These are phyloP conservation scores for Callyntrura sp. DNA, from an alignment of 2,888 invertebrate genomes.

Conservation along the genomic window DNA sequence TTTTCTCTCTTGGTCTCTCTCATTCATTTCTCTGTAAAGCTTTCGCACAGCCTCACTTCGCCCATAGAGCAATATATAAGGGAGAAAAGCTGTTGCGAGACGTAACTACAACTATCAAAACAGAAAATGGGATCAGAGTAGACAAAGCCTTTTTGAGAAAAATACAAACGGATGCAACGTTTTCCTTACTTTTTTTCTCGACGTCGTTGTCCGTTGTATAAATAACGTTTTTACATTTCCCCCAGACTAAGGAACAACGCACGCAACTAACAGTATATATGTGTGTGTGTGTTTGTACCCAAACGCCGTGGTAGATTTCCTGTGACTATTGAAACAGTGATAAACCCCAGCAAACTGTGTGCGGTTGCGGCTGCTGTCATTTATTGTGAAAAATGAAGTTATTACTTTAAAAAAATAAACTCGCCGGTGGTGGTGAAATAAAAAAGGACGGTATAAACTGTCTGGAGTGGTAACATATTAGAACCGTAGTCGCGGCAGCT, in stretches of 20 bases:
- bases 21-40: background rate
- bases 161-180: background rate
- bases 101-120: conserved; percentile 4
- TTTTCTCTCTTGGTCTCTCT: conserved; percentile 60
- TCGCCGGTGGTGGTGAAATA: background rate
- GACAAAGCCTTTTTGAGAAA: conserved; percentile 25
- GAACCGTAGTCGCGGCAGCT: too few species aligned
- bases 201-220: conserved; percentile 9
- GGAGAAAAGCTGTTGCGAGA: background rate
- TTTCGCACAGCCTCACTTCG: conserved; percentile 57
- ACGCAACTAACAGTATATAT: background rate
- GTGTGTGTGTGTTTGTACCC: too few species aligned
- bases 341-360: background rate
- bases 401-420: background rate
- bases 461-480: background rate
- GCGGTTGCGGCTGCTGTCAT: background rate
- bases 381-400: conserved; percentile 5
- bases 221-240: conserved; percentile 26
- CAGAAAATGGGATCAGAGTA: conserved; percentile 20
- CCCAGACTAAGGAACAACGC: background rate
- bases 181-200: background rate
- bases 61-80: conserved; percentile 46
- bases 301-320: too few species aligned
- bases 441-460: background rate
- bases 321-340: background rate